Percentiles rank a stretch among this genome's conserved stretches.
Evolutionary conservation across 2,797 vertebrate species (phyloP).

Genomic region (Sebastes elongatus): DNA sequence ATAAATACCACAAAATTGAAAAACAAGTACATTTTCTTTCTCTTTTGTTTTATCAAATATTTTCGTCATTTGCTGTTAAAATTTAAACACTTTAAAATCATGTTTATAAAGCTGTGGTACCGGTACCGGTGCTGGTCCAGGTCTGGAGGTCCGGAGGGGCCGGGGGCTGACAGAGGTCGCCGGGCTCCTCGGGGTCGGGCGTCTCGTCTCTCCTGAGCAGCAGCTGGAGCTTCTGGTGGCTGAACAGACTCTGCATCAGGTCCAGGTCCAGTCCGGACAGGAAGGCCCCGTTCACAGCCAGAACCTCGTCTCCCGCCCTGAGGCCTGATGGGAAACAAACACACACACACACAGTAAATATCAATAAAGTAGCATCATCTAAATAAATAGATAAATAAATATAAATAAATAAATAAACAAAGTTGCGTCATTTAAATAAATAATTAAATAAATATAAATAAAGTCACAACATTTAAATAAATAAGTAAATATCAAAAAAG

Average conservation of each 20-base stretch:
- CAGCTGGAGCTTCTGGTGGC: constrained; percentile 85
- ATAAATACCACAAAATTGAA: accelerated
- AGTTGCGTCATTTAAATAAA: no score
- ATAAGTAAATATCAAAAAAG: neutral
- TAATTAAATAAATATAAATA: no score
- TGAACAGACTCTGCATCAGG: constrained; percentile 89
- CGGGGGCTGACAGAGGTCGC: constrained; percentile 61
- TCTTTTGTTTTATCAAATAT: no score
- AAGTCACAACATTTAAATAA: no score
- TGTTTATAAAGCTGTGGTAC: constrained; percentile 57
- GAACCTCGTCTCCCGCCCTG: constrained; percentile 88
- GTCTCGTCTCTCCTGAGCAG: constrained; percentile 75
- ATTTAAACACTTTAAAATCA: neutral
- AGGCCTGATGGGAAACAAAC: constrained; percentile 80
- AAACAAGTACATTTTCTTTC: no score
- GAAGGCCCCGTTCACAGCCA: constrained; percentile 85
- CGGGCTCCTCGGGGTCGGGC: constrained; percentile 38
- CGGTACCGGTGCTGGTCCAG: constrained; percentile 78
- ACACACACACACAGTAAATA: neutral
- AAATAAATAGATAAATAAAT: neutral
- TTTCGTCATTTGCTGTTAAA: no score
- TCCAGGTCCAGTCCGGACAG: constrained; percentile 88
- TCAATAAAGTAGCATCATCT: accelerated
- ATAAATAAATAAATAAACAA: no score
- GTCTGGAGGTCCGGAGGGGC: constrained; percentile 69